Percentiles rank a stretch among this genome's conserved stretches.
Conservation (phyloP, 2,113 vertebrate genomes). For the Vulpes vulpes region DNA sequence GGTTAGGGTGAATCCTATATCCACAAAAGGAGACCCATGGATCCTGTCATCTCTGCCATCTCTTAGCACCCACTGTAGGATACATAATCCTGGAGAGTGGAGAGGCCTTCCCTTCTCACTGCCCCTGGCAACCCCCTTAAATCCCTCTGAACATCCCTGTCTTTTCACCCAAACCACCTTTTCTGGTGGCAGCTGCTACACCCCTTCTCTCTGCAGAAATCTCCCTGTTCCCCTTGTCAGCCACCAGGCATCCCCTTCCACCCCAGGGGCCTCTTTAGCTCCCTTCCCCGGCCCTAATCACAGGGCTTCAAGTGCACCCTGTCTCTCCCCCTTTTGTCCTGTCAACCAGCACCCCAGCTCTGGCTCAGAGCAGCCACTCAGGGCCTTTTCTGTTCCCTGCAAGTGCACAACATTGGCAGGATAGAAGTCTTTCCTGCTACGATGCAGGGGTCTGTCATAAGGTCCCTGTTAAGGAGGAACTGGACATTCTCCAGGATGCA, state of each 20-base stretch:
- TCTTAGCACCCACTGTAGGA: not conserved
- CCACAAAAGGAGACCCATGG: not conserved
- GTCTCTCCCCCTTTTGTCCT: not conserved
- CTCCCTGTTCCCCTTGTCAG: not conserved
- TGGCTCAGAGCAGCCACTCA: not conserved
- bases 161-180: not conserved
- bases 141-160: not conserved
- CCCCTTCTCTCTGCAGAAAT: not conserved
- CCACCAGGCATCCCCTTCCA: not conserved
- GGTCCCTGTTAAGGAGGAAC: not conserved
- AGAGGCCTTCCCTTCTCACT: not conserved
- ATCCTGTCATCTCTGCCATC: not conserved
- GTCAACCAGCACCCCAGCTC: not conserved
- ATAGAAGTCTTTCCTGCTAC: not conserved
- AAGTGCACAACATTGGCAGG: not conserved
- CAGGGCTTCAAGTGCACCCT: not conserved
- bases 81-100: not conserved
- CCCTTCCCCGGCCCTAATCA: not conserved
- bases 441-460: not conserved
- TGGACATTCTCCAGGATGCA: not conserved
- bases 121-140: not conserved
- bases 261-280: not conserved
- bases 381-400: not conserved
- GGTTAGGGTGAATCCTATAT: not conserved
- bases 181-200: not conserved